These are phyloP conservation scores for Archegozetes longisetosus DNA, from an alignment of 1,140 invertebrate species.

Conservation along the genomic window DNA sequence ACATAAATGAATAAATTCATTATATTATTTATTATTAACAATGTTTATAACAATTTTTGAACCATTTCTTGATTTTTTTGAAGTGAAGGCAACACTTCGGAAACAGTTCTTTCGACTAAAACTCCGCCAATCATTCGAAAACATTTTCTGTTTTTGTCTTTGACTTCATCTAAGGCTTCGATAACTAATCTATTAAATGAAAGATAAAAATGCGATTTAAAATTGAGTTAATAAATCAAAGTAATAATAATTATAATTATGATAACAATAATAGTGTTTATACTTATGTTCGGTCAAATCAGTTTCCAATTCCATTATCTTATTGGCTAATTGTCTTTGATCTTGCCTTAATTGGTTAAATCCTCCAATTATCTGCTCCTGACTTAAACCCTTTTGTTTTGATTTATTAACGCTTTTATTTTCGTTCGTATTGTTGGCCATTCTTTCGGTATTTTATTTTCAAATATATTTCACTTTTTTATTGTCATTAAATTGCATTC, in stretches of 20 bases:
- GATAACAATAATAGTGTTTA: too few species aligned
- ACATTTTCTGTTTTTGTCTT: slow-evolving; percentile 70
- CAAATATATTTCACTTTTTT: too few species aligned
- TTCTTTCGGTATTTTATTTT: too few species aligned
- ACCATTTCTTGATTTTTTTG: slow-evolving; percentile 64
- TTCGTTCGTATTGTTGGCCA: too few species aligned
- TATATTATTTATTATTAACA: not conserved
- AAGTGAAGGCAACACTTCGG: slow-evolving; percentile 71
- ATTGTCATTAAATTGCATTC: too few species aligned
- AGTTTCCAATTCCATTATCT: slow-evolving; percentile 76
- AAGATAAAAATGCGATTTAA: slow-evolving; percentile 17
- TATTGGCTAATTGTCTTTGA: slow-evolving; percentile 63
- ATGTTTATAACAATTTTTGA: too few species aligned
- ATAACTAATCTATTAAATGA: slow-evolving; percentile 67
- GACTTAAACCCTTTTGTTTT: too few species aligned
- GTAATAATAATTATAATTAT: too few species aligned
- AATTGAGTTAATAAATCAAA: slow-evolving; percentile 3
- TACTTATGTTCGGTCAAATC: slow-evolving; percentile 91
- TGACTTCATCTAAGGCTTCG: slow-evolving; percentile 72
- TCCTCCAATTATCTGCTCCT: slow-evolving; percentile 47
- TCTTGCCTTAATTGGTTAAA: slow-evolving; percentile 73
- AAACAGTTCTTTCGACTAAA: slow-evolving; percentile 76
- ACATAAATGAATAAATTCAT: slow-evolving; percentile 20
- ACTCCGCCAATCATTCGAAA: slow-evolving; percentile 85
- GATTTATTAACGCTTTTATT: too few species aligned